Percentiles rank a stretch among this genome's conserved stretches.
Conservation (phyloP, 53 echinoderm and acorn worm species). For the Hippasteria phrygiana region DNA sequence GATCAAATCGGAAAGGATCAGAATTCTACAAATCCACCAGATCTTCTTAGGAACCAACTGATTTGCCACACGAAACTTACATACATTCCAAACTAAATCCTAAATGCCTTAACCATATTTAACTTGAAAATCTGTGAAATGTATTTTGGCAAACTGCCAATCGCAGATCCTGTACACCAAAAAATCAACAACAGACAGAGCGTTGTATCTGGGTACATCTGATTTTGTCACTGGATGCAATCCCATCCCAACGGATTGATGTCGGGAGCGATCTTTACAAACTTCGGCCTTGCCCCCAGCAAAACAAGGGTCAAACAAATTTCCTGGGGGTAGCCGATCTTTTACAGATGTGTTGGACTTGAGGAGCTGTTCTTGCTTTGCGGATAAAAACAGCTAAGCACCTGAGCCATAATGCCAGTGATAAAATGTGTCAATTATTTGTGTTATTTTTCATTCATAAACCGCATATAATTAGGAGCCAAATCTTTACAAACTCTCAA, state of each 20-base stretch:
- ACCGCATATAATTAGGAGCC: no score
- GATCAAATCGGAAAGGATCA: no score
- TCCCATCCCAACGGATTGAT: background rate
- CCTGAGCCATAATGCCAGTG: background rate
- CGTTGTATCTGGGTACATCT: slow-evolving; percentile 9
- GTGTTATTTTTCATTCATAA: no score
- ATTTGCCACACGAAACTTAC: background rate
- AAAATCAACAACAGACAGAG: slow-evolving; percentile 21
- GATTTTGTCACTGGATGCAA: slow-evolving; percentile 28
- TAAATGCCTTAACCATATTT: background rate
- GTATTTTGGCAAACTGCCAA: slow-evolving; percentile 29
- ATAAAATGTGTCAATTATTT: slow-evolving; percentile 4
- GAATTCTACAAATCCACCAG: no score
- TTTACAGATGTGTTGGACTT: slow-evolving; percentile 26
- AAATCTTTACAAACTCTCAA: no score
- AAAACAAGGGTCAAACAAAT: slow-evolving; percentile 47
- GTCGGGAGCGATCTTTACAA: background rate
- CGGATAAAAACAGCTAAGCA: background rate
- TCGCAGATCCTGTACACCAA: no score
- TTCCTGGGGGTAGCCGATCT: slow-evolving; percentile 27
- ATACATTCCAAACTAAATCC: background rate
- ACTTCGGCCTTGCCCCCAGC: slow-evolving; percentile 43
- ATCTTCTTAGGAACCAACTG: background rate
- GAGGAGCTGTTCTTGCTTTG: background rate
- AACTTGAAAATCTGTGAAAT: background rate